A percentile compares a stretch with the other conserved stretches of the same genome.
These are phyloP conservation scores for Phragmatobia fuliginosa DNA, from an alignment of 2,888 invertebrate species.

Conservation along the genomic window DNA sequence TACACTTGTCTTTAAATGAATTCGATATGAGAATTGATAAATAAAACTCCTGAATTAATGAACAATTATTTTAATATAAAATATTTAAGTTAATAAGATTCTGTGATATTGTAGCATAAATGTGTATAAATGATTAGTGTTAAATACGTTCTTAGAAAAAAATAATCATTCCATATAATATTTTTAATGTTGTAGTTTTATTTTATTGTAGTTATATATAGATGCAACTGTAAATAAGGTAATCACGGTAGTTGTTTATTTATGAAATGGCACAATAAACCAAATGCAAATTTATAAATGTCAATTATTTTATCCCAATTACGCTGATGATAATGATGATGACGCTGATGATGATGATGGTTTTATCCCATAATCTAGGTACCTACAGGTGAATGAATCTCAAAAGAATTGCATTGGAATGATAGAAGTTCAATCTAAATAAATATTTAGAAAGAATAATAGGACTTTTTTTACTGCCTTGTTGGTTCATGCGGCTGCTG, in stretches of 20 bases:
- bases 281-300: slow-evolving; percentile 63
- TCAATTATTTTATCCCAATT: not conserved
- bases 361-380: too few relatives aligned
- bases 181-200: slow-evolving; percentile 16
- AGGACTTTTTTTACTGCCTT: too few relatives aligned
- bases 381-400: too few relatives aligned
- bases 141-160: not conserved
- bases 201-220: slow-evolving; percentile 34
- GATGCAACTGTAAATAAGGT: slow-evolving; percentile 46
- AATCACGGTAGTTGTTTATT: slow-evolving; percentile 67
- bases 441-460: too few relatives aligned
- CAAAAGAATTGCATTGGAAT: too few relatives aligned
- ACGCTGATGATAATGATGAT: too few relatives aligned
- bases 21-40: not conserved
- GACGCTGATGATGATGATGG: too few relatives aligned
- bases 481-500: too few relatives aligned
- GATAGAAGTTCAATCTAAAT: too few relatives aligned
- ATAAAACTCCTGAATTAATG: not conserved
- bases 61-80: slow-evolving; percentile 27
- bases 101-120: slow-evolving; percentile 77
- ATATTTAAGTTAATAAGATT: slow-evolving; percentile 52
- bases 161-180: not conserved
- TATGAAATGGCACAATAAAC: slow-evolving; percentile 77
- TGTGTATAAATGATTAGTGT: slow-evolving; percentile 27
- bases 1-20: not conserved